Evolutionary conservation across 2,888 invertebrate genomes (phyloP).

Genomic region (Smittia sp.): DNA sequence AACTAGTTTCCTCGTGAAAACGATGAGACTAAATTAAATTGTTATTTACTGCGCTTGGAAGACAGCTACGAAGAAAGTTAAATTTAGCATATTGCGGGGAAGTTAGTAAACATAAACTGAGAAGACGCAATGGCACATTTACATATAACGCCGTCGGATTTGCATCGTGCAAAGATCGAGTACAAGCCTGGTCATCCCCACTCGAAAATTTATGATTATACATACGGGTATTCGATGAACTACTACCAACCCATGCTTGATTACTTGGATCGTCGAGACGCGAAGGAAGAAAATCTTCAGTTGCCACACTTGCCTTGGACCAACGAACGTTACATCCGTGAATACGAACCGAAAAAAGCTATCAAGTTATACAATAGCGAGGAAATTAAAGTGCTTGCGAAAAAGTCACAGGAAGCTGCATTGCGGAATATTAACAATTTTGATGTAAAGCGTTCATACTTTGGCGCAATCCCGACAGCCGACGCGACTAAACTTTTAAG

Average conservation of each 20-base stretch:
- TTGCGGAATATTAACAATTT: slow-evolving; percentile 64
- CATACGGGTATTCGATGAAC: slow-evolving; percentile 80
- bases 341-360: slow-evolving; percentile 64
- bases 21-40: neutral
- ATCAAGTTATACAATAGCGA: slow-evolving; percentile 65
- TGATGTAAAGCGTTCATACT: slow-evolving; percentile 51
- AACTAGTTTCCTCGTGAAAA: neutral
- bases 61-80: neutral
- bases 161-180: slow-evolving; percentile 41
- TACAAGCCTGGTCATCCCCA: slow-evolving; percentile 53
- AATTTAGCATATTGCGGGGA: neutral
- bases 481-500: slow-evolving; percentile 62
- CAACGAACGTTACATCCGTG: slow-evolving; percentile 66
- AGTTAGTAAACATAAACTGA: neutral
- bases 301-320: slow-evolving; percentile 70
- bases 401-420: slow-evolving; percentile 66
- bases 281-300: slow-evolving; percentile 46
- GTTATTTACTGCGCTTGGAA: neutral
- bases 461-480: slow-evolving; percentile 54
- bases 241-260: slow-evolving; percentile 86
- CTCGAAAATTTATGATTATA: slow-evolving; percentile 72
- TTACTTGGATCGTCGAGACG: slow-evolving; percentile 60
- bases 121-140: slow-evolving; percentile 25
- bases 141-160: slow-evolving; percentile 39
- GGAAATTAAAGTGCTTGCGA: slow-evolving; percentile 65